Percentiles rank a stretch among this genome's conserved stretches.
Conservation (phyloP, 2,888 invertebrate species). For the Drosophila falleni region DNA sequence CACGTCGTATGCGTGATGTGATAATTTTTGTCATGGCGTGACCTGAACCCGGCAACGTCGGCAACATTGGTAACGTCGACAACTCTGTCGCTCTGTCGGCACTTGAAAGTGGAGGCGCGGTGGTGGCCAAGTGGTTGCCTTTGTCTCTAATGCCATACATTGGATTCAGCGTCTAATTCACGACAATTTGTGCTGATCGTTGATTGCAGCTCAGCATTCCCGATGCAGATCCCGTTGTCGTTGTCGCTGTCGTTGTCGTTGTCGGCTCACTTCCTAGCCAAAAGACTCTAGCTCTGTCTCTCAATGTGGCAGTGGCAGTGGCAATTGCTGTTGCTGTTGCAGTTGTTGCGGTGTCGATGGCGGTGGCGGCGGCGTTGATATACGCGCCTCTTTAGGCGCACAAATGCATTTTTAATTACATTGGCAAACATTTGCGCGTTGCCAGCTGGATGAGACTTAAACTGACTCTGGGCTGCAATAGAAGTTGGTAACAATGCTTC, state of each 20-base stretch:
- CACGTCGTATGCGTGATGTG: constrained; percentile 80
- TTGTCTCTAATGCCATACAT: constrained; percentile 66
- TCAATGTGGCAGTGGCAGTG: neutral
- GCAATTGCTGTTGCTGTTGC: neutral
- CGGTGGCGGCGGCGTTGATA: constrained; percentile 27
- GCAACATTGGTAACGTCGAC: neutral
- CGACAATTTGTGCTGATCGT: constrained; percentile 75
- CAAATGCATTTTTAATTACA: constrained; percentile 80
- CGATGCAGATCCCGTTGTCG: constrained; percentile 25
- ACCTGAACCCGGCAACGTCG: constrained; percentile 28
- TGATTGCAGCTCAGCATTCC: constrained; percentile 53
- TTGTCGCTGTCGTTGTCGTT: constrained; percentile 8
- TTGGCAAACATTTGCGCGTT: constrained; percentile 72
- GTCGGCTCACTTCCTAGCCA: constrained; percentile 33
- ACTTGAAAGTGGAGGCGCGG: constrained; percentile 60
- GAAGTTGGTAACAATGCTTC: constrained; percentile 28
- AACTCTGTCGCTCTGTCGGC: constrained; percentile 39
- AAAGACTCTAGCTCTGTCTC: neutral
- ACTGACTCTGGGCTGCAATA: neutral
- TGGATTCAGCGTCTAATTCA: constrained; percentile 67
- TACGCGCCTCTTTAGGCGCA: constrained; percentile 66
- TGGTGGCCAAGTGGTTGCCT: constrained; percentile 23
- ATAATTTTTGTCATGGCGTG: constrained; percentile 74
- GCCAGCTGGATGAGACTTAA: constrained; percentile 27
- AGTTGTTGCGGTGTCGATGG: neutral